phyloP scores from a whole-genome alignment of 2,888 invertebrate species.

The Mycogona germanica region DNA sequence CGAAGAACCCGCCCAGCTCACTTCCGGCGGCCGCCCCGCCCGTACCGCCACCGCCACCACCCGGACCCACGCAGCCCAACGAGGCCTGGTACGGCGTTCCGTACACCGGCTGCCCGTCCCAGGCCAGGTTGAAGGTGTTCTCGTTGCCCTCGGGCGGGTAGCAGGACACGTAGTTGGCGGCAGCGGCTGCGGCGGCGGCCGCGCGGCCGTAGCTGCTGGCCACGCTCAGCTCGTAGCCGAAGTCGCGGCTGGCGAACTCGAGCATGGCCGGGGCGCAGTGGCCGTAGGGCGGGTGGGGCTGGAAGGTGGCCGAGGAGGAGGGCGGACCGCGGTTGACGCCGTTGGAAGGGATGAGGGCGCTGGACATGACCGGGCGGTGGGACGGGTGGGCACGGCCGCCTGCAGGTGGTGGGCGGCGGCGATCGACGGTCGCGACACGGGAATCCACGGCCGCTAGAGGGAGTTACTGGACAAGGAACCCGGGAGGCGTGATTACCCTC shows the following conservation, averaged over 20 bases:
- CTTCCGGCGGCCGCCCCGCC: background rate
- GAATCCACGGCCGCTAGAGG: no score
- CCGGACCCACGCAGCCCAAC: slow-evolving; percentile 6
- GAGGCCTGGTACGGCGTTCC: slow-evolving; percentile 11
- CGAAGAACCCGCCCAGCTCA: slow-evolving; percentile 12
- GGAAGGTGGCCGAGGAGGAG: background rate
- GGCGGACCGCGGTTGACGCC: slow-evolving; percentile 14
- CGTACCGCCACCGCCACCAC: background rate
- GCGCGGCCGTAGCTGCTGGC: slow-evolving; percentile 38
- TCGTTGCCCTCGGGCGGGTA: slow-evolving; percentile 20
- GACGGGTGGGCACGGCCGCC: no score
- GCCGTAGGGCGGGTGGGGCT: slow-evolving; percentile 14
- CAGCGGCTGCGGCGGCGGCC: slow-evolving; percentile 16
- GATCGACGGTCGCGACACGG: no score
- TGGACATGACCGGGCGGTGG: no score
- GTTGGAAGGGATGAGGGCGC: slow-evolving; percentile 20
- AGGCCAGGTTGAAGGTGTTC: slow-evolving; percentile 19
- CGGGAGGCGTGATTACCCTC: no score
- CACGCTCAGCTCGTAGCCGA: slow-evolving; percentile 22
- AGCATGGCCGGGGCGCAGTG: slow-evolving; percentile 17
- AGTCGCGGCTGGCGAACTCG: slow-evolving; percentile 22
- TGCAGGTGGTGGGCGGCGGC: no score
- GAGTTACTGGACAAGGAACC: no score
- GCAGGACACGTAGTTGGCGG: slow-evolving; percentile 18
- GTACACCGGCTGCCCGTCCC: slow-evolving; percentile 18